These are phyloP conservation scores for Bathynomus jamesi DNA, from an alignment of 1,140 invertebrate genomes.

Conservation along the genomic window DNA sequence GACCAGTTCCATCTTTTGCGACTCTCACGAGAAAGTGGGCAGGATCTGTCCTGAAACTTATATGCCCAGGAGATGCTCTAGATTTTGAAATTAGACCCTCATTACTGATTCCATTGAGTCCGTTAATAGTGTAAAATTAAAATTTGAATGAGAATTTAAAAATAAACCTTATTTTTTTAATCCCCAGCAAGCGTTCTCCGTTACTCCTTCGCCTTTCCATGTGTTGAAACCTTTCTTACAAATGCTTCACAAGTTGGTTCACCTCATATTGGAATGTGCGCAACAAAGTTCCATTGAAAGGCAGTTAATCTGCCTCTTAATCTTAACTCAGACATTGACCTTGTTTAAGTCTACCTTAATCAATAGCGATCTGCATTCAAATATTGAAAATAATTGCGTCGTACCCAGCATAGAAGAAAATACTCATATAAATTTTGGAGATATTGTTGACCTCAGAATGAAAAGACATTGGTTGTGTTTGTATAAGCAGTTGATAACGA, in stretches of 20 bases:
- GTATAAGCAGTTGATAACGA: background rate
- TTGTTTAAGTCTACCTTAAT: background rate
- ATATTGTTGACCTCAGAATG: background rate
- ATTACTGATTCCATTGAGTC: too few species aligned
- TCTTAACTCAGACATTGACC: background rate
- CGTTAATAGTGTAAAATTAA: too few species aligned
- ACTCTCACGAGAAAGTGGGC: too few species aligned
- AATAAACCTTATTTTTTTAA: background rate
- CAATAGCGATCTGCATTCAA: background rate
- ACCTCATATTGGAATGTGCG: background rate
- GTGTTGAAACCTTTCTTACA: background rate
- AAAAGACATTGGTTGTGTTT: background rate
- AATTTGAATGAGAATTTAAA: too few species aligned
- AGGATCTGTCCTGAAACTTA: too few species aligned
- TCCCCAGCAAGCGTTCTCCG: background rate
- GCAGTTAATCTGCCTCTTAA: background rate
- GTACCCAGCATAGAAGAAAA: too few species aligned
- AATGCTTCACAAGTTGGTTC: background rate
- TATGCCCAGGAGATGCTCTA: too few species aligned
- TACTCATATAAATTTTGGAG: background rate
- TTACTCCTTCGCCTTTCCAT: background rate
- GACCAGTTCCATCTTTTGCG: too few species aligned
- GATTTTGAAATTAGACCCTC: too few species aligned
- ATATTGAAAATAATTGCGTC: background rate
- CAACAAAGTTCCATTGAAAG: background rate